These are phyloP conservation scores for Drosophila leontia DNA, from an alignment of 1,140 invertebrate species.

Conservation along the genomic window DNA sequence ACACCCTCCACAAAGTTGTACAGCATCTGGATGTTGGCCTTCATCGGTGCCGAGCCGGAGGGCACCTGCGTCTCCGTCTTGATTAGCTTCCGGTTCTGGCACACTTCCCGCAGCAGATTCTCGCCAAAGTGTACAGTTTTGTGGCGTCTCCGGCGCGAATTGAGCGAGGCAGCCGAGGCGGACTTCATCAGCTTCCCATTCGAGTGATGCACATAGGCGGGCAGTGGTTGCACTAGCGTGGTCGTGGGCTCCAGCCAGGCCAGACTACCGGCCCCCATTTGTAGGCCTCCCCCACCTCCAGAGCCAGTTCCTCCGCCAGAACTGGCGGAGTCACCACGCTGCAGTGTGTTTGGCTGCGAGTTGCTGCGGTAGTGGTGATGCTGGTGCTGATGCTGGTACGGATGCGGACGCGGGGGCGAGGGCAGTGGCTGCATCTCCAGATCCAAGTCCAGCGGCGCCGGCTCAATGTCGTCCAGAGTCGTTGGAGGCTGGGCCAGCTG, in stretches of 20 bases:
- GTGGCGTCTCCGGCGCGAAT: constrained; percentile 88
- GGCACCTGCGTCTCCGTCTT: constrained; percentile 80
- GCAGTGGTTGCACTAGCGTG: constrained; percentile 46
- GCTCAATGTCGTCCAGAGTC: constrained; percentile 78
- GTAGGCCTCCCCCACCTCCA: neutral
- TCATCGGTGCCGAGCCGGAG: constrained; percentile 85
- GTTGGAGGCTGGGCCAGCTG: constrained; percentile 78
- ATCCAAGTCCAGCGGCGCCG: constrained; percentile 67
- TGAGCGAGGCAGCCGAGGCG: constrained; percentile 86
- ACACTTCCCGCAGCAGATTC: constrained; percentile 89
- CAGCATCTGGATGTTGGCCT: constrained; percentile 91
- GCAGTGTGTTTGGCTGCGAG: constrained; percentile 82
- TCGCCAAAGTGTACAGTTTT: constrained; percentile 92
- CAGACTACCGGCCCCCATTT: constrained; percentile 1
- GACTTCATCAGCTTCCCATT: constrained; percentile 84
- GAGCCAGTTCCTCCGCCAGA: constrained; percentile 38
- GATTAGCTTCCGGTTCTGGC: constrained; percentile 86
- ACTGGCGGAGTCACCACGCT: constrained; percentile 77
- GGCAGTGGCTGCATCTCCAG: constrained; percentile 59
- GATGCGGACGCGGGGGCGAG: constrained; percentile 40
- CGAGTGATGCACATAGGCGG: constrained; percentile 58
- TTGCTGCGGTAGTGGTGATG: constrained; percentile 77
- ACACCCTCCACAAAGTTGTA: constrained; percentile 91
- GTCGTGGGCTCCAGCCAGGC: constrained; percentile 69
- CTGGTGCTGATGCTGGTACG: constrained; percentile 34